Evolutionary conservation across 92 coral and sea anemone species (phyloP), one percentile per base, ranked within the genome.

Genomic region (Phenganax stokvisi): DNA sequence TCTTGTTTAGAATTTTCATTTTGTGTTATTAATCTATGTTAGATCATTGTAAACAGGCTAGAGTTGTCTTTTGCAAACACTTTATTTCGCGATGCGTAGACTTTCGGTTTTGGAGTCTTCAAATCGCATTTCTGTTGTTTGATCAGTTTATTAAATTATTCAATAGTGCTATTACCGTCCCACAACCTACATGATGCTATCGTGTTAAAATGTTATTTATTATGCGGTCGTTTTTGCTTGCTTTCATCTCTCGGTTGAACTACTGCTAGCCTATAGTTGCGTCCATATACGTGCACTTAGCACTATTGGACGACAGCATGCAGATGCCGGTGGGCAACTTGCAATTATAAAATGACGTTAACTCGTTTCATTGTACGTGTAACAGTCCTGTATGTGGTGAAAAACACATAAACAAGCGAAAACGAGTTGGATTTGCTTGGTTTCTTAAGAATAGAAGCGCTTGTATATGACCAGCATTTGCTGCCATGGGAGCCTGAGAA

Each of bases 1-100:
- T 79, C 83, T 51, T 79, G 83, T 63, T 79, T 79, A 79, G 51
- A 79, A 79, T 62, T 79, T 64, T 56, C 74, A 54, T 64, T 52
- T 79, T 63, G 57, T 79, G 54, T 79, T 79, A 68, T 68, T 68
- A 29, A 68, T 20, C 73, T 30, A 12, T 68, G 56, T 79, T 54
- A 73, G 77, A 57, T 73, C 17, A 12, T 51, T 73, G 13, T 29
- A 73, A 51, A 73, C 59, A 12, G 31, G 62, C 77, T 31, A 10
- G 27, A 9, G 44, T 9, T 6, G n/a, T 28, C 54, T 53, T 53
- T 52, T 73, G 51, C 54, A 29, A 25, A 58, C 31, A 68, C 73
- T 68, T n/a, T 37, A 68, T 68, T 68, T 68, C 10, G 25, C 25
- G 3, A 0, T 25, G 16, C n/a, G 73, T 15, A 6, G 31, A 30